These are phyloP conservation scores for Drosophila niveifrons DNA, from an alignment of 2,888 invertebrate species.

Conservation along the genomic window DNA sequence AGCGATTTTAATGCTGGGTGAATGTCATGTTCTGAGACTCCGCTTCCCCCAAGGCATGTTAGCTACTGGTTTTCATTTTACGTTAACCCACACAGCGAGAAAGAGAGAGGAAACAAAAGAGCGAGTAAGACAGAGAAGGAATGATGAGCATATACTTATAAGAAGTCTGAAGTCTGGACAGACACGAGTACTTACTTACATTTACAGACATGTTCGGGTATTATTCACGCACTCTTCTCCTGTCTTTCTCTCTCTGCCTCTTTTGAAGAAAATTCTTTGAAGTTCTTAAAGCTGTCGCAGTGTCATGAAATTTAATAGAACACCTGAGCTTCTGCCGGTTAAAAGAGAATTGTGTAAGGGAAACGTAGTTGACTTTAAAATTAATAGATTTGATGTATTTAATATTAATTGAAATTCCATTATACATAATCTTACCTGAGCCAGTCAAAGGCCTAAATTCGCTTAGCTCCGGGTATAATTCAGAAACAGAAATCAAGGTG, in stretches of 20 bases:
- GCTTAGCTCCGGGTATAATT: conserved; percentile 25
- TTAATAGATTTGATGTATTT: not conserved
- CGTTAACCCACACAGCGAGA: conserved; percentile 58
- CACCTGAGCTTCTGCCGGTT: conserved; percentile 44
- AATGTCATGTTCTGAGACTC: conserved; percentile 71
- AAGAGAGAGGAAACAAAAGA: conserved; percentile 23
- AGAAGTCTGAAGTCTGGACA: conserved; percentile 38
- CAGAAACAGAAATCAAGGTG: conserved; percentile 58
- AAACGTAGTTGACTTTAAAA: not conserved
- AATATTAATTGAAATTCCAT: not conserved
- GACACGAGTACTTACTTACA: conserved; percentile 36
- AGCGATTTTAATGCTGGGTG: conserved; percentile 77
- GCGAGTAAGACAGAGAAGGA: conserved; percentile 10
- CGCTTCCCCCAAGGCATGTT: conserved; percentile 15
- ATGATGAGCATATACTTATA: conserved; percentile 18
- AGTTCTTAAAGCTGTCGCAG: conserved; percentile 53
- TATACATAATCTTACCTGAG: conserved; percentile 2
- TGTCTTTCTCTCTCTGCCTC: not conserved
- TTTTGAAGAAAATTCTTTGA: conserved; percentile 29
- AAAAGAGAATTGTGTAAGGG: not conserved
- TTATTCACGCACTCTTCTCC: conserved; percentile 31
- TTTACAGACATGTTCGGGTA: conserved; percentile 55
- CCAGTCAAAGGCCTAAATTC: conserved; percentile 16
- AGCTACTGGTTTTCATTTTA: conserved; percentile 75
- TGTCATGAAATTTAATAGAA: conserved; percentile 73